phyloP scores from a whole-genome alignment of 2,113 vertebrate species.

The Trichomycterus rosablanca region DNA sequence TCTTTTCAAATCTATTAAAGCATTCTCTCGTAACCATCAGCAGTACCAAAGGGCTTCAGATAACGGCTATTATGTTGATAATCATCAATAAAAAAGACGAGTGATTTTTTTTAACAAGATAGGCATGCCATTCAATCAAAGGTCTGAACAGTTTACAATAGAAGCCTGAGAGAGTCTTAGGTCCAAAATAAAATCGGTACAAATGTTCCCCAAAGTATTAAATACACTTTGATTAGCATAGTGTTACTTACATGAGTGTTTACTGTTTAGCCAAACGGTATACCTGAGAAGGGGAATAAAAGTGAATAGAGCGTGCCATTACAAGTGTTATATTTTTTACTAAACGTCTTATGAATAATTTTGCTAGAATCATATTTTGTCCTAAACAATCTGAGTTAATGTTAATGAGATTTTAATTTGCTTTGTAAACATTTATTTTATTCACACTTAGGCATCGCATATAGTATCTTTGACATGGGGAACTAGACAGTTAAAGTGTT shows the following conservation, averaged over 20 bases:
- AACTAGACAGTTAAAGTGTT: conserved; percentile 45
- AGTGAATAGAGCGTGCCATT: too few species aligned
- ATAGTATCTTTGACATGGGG: conserved; percentile 35
- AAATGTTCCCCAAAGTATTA: conserved; percentile 6
- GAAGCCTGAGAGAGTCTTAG: conserved; percentile 23
- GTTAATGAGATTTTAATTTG: too few species aligned
- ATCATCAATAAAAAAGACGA: conserved; percentile 64
- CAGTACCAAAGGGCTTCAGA: conserved; percentile 51
- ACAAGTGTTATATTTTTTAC: too few species aligned
- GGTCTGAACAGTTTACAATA: conserved; percentile 36
- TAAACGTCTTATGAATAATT: too few species aligned
- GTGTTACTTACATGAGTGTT: neutral
- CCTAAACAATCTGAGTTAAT: too few species aligned
- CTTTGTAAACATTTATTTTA: too few species aligned
- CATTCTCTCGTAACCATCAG: conserved; percentile 65
- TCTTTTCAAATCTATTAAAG: conserved; percentile 68
- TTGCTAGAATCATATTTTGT: too few species aligned
- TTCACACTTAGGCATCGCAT: too few species aligned
- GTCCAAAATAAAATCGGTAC: conserved; percentile 29
- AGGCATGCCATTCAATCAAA: conserved; percentile 39
- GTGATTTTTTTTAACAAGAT: conserved; percentile 52
- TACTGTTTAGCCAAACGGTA: neutral
- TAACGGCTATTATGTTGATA: conserved; percentile 65
- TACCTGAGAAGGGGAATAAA: too few species aligned
- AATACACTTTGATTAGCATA: too few species aligned